Evolutionary conservation across 2,797 vertebrate species (phyloP).

Genomic region (Merluccius polli): DNA sequence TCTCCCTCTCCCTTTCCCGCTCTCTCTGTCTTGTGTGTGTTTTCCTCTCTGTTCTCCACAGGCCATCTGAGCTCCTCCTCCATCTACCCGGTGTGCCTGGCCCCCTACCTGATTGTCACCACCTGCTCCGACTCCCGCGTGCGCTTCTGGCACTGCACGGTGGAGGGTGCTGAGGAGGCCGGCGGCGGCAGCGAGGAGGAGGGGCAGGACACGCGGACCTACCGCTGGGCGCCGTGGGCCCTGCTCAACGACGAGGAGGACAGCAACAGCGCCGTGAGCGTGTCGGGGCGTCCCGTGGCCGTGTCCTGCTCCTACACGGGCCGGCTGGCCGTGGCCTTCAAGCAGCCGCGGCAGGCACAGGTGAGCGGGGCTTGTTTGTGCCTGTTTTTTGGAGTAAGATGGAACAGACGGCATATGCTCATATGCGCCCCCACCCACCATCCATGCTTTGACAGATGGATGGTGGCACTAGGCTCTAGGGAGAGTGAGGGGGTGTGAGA

Average conservation of each 20-base stretch:
- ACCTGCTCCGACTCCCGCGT: slow-evolving; percentile 94
- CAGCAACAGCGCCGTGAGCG: slow-evolving; percentile 86
- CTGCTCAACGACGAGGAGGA: slow-evolving; percentile 92
- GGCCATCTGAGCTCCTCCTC: slow-evolving; percentile 98
- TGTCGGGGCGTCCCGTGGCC: slow-evolving; percentile 89
- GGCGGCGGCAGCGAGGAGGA: slow-evolving; percentile 45
- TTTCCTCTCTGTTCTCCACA: slow-evolving; percentile 39
- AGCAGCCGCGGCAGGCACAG: slow-evolving; percentile 82
- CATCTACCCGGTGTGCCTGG: slow-evolving; percentile 97
- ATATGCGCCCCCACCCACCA: not conserved
- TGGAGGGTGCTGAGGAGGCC: slow-evolving; percentile 68
- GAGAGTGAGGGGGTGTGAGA: not conserved
- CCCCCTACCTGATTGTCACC: slow-evolving; percentile 94
- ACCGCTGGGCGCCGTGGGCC: slow-evolving; percentile 91
- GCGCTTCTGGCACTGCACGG: slow-evolving; percentile 90
- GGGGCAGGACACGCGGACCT: slow-evolving; percentile 67
- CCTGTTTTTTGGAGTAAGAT: not conserved
- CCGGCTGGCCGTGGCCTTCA: slow-evolving; percentile 93
- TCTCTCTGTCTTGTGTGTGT: not conserved
- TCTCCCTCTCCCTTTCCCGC: not conserved
- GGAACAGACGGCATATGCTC: not conserved
- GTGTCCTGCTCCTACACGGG: slow-evolving; percentile 98
- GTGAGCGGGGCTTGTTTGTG: slow-evolving; percentile 49
- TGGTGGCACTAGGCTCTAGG: not conserved
- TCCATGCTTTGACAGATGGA: not conserved